A percentile compares a stretch with the other conserved stretches of the same genome.
phyloP scores from a whole-genome alignment of 1,140 invertebrate genomes.

The Drosophila guanche region DNA sequence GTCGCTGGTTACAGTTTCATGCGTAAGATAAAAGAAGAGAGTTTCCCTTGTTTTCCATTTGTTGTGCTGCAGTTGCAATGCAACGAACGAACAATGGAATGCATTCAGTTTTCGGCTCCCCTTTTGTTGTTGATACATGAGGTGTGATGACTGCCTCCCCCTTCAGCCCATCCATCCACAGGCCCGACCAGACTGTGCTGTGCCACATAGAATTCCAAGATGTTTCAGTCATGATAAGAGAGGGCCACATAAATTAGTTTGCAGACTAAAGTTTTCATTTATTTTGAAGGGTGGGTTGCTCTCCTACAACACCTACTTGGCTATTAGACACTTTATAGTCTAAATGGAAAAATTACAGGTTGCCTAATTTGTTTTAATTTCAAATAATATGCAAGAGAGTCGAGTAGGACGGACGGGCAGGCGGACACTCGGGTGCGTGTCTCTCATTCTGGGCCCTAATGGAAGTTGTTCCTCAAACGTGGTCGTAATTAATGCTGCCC shows the following conservation, averaged over 20 bases:
- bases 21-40: conserved; percentile 36
- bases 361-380: conserved; percentile 83
- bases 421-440: conserved; percentile 41
- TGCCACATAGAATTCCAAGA: conserved; percentile 28
- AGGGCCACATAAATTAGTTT: conserved; percentile 55
- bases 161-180: neutral
- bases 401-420: conserved; percentile 1
- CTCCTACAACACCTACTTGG: conserved; percentile 74
- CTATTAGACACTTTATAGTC: conserved; percentile 79
- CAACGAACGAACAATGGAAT: conserved; percentile 42
- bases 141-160: conserved; percentile 59
- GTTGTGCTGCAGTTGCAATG: no score
- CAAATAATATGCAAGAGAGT: conserved; percentile 72
- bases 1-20: conserved; percentile 41
- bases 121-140: conserved; percentile 79
- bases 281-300: conserved; percentile 7
- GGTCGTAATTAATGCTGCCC: conserved; percentile 75
- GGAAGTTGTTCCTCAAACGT: conserved; percentile 80
- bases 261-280: conserved; percentile 2
- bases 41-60: conserved; percentile 22
- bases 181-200: neutral
- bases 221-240: conserved; percentile 24
- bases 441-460: conserved; percentile 52
- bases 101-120: conserved; percentile 65
- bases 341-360: conserved; percentile 80